Conservation (phyloP, 1,140 invertebrate species). For the Odontomachus brunneus region DNA sequence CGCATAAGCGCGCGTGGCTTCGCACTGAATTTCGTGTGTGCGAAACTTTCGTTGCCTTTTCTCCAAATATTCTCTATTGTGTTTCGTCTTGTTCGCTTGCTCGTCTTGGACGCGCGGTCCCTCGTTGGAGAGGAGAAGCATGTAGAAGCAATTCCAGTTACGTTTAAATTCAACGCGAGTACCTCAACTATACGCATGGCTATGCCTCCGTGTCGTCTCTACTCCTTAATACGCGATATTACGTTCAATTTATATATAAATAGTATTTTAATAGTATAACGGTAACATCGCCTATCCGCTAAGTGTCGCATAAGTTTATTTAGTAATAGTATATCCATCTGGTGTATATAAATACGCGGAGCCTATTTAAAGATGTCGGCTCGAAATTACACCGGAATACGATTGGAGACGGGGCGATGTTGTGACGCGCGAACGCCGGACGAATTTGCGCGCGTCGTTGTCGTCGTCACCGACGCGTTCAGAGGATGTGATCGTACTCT, state of each 20-base stretch:
- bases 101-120: background rate
- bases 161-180: conserved; percentile 73
- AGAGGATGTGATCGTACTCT: too few relatives aligned
- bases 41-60: background rate
- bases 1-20: too few relatives aligned
- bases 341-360: conserved; percentile 72
- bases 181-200: conserved; percentile 67
- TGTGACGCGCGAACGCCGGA: background rate
- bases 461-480: background rate
- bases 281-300: conserved; percentile 82
- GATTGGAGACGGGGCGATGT: conserved; percentile 18
- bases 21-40: too few relatives aligned
- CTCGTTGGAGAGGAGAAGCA: conserved; percentile 9
- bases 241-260: conserved; percentile 83
- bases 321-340: conserved; percentile 71
- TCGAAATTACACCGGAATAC: conserved; percentile 50
- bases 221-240: conserved; percentile 77
- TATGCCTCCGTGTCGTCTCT: conserved; percentile 71
- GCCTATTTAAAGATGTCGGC: conserved; percentile 51
- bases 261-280: conserved; percentile 84
- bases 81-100: background rate
- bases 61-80: background rate
- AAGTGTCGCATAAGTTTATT: conserved; percentile 72
- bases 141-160: conserved; percentile 67
- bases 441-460: background rate